Evolutionary conservation across 2,113 vertebrate genomes (phyloP).

Genomic region (Dipodomys merriami): DNA sequence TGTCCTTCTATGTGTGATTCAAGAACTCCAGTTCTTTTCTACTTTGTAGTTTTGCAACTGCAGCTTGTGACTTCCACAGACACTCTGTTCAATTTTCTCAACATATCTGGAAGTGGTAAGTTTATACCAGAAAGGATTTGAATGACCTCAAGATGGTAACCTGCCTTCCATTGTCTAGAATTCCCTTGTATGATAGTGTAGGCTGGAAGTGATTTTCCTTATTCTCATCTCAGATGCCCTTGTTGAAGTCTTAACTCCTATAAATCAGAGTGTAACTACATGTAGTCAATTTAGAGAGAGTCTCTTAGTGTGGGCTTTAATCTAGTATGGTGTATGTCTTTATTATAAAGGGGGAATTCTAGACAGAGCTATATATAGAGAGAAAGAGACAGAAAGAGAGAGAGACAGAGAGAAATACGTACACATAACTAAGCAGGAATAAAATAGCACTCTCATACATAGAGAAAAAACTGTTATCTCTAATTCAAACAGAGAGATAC

Average conservation of each 20-base stretch:
- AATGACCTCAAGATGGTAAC: rapidly evolving
- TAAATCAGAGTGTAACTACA: background rate
- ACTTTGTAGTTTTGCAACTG: background rate
- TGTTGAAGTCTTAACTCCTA: background rate
- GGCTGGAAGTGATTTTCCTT: background rate
- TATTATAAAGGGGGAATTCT: background rate
- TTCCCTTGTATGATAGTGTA: background rate
- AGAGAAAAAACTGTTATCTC: rapidly evolving
- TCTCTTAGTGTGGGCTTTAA: background rate
- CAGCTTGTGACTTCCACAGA: background rate
- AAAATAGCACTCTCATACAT: background rate
- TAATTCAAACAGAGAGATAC: background rate
- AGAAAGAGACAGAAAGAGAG: too few relatives aligned
- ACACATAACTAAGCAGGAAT: background rate
- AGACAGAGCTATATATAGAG: too few relatives aligned
- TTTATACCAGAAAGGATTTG: background rate
- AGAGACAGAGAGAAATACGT: background rate
- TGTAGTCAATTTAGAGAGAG: background rate
- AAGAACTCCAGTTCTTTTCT: background rate
- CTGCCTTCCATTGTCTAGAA: background rate
- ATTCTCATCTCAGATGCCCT: background rate
- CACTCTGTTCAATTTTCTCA: background rate
- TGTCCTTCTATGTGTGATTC: background rate
- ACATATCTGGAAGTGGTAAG: background rate
- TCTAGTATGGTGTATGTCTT: background rate